These are phyloP conservation scores for Aurelia sp. DNA, from an alignment of 30 jellyfish, hydroid and myxozoan genomes.

Conservation along the genomic window DNA sequence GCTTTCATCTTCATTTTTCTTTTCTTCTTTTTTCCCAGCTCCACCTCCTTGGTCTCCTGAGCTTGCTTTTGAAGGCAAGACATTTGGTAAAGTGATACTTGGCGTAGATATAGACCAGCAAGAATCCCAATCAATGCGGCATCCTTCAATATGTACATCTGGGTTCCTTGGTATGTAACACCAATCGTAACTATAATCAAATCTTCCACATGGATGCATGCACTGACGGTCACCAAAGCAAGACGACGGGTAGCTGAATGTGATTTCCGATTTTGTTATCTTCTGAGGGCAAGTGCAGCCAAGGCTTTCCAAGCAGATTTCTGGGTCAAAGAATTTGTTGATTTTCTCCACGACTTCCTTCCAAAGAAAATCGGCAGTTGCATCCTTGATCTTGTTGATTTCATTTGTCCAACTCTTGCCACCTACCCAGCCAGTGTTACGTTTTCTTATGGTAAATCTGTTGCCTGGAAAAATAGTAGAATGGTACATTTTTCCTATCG, in stretches of 20 bases:
- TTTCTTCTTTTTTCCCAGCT: too few relatives aligned
- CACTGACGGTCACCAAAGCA: constrained; percentile 21
- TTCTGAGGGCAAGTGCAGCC: constrained; percentile 18
- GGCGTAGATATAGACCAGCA: constrained; percentile 15
- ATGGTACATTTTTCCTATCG: too few relatives aligned
- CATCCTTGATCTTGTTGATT: constrained; percentile 12
- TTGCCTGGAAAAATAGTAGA: too few relatives aligned
- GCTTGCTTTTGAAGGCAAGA: neutral
- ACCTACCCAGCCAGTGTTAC: too few relatives aligned
- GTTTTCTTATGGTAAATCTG: too few relatives aligned
- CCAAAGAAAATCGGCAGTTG: constrained; percentile 13
- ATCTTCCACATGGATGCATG: constrained; percentile 23
- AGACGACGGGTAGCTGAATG: constrained; percentile 9
- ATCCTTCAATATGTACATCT: neutral
- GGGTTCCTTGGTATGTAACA: constrained; percentile 12
- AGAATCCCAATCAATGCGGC: neutral
- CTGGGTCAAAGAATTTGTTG: constrained; percentile 18
- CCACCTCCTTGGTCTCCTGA: too few relatives aligned
- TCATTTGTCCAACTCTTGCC: constrained; percentile 10
- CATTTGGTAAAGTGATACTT: constrained; percentile 9
- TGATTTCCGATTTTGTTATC: neutral
- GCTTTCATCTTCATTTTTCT: too few relatives aligned
- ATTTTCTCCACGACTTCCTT: constrained; percentile 30
- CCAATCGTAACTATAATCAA: constrained; percentile 25
- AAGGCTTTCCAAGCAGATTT: constrained; percentile 1